Percentiles rank a stretch among this genome's conserved stretches.
Evolutionary conservation across 1,140 invertebrate species (phyloP).

Genomic region (Dendroctonus ponderosae): DNA sequence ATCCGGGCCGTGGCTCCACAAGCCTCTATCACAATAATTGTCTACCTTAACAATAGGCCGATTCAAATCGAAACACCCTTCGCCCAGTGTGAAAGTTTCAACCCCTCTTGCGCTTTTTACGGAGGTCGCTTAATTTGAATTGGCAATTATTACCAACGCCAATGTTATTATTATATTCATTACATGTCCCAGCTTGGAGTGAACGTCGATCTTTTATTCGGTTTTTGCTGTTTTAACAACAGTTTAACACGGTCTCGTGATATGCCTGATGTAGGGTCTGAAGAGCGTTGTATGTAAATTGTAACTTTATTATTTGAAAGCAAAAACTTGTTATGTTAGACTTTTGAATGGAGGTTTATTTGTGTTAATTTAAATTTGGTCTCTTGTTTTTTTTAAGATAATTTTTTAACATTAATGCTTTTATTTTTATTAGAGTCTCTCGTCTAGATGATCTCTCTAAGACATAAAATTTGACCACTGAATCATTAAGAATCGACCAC

Average conservation of each 20-base stretch:
- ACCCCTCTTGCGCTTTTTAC: constrained; percentile 34
- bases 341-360: too few species aligned
- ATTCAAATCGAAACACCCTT: constrained; percentile 29
- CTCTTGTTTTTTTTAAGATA: too few species aligned
- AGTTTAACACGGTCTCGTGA: constrained; percentile 27
- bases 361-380: too few species aligned
- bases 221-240: constrained; percentile 35
- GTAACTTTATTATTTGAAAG: too few species aligned
- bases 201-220: constrained; percentile 1
- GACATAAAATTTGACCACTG: too few species aligned
- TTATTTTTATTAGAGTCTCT: too few species aligned
- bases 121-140: constrained; percentile 35
- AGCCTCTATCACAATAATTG: constrained; percentile 17
- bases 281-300: too few species aligned
- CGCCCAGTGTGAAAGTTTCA: constrained; percentile 27
- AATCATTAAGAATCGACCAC: too few species aligned
- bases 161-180: constrained; percentile 39
- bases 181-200: constrained; percentile 26
- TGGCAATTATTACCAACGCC: constrained; percentile 35
- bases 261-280: background rate
- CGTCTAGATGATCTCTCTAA: too few species aligned
- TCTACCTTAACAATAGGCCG: constrained; percentile 21
- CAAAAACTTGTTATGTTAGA: too few species aligned
- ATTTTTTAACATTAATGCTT: too few species aligned
- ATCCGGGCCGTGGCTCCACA: constrained; percentile 14